These are phyloP conservation scores for Lepilemur septentrionalis DNA, from an alignment of 2,797 vertebrate genomes.

Conservation along the genomic window DNA sequence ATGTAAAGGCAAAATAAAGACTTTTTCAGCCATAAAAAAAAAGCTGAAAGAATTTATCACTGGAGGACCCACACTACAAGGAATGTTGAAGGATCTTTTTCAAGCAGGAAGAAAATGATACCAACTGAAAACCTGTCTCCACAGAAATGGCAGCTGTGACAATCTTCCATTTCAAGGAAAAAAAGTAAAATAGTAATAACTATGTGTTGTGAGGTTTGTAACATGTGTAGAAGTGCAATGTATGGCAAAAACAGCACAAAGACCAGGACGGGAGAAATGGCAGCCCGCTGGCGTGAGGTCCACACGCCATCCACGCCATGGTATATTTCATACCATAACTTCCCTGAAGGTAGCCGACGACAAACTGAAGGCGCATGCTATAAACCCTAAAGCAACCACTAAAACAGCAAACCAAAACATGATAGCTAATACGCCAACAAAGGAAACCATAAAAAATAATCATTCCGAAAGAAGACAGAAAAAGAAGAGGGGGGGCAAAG, in stretches of 20 bases:
- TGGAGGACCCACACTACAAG: no score
- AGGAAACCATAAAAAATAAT: not conserved
- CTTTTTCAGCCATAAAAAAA: not conserved
- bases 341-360: rapidly evolving
- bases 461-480: not conserved
- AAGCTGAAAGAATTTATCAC: not conserved
- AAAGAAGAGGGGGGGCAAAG: no score
- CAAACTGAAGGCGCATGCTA: rapidly evolving
- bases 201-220: rapidly evolving
- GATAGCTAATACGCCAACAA: rapidly evolving
- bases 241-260: not conserved
- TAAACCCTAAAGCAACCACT: no score
- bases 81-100: not conserved
- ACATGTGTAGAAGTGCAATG: rapidly evolving
- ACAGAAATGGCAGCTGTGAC: not conserved
- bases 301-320: rapidly evolving
- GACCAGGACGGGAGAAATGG: no score
- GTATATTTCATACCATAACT: rapidly evolving
- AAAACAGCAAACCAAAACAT: not conserved
- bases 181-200: not conserved
- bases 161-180: not conserved
- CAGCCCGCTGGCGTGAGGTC: rapidly evolving
- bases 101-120: not conserved
- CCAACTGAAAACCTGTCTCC: not conserved
- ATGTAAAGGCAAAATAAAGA: not conserved